A percentile compares a stretch with the other conserved stretches of the same genome.
These are phyloP conservation scores for Piaya cayana DNA, from an alignment of 2,113 vertebrate species.

Conservation along the genomic window DNA sequence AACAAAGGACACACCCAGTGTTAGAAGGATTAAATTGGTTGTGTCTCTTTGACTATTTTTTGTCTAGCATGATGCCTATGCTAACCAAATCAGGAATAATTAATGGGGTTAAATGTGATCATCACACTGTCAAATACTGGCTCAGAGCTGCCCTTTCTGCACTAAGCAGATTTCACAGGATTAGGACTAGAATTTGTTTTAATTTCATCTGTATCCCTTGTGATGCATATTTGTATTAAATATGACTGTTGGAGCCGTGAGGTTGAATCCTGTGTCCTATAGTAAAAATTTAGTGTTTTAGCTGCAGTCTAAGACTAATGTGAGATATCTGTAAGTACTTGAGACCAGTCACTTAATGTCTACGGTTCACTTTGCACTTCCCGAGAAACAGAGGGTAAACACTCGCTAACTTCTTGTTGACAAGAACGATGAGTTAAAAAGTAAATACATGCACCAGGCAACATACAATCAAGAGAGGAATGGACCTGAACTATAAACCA, in stretches of 20 bases:
- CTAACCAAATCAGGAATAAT: constrained; percentile 23
- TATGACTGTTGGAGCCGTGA: not conserved
- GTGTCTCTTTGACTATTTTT: not conserved
- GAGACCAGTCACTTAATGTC: not conserved
- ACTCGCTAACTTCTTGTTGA: not conserved
- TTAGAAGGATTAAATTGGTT: constrained; percentile 31
- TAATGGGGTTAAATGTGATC: constrained; percentile 35
- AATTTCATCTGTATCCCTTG: not conserved
- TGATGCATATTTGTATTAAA: not conserved
- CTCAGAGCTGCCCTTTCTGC: not conserved
- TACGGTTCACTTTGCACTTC: not conserved
- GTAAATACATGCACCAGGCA: not conserved
- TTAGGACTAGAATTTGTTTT: constrained; percentile 16
- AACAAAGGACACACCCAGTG: not conserved
- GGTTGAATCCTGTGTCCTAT: not conserved
- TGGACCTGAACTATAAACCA: not conserved
- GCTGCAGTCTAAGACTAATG: not conserved
- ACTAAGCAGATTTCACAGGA: constrained; percentile 21
- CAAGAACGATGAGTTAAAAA: not conserved
- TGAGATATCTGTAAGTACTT: not conserved
- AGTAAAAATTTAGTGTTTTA: not conserved
- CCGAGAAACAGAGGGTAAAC: not conserved
- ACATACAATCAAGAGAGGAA: not conserved
- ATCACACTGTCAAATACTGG: not conserved
- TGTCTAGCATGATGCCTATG: constrained; percentile 21